Evolutionary conservation across 2,113 vertebrate genomes (phyloP).

Genomic region (Elephas maximus): DNA sequence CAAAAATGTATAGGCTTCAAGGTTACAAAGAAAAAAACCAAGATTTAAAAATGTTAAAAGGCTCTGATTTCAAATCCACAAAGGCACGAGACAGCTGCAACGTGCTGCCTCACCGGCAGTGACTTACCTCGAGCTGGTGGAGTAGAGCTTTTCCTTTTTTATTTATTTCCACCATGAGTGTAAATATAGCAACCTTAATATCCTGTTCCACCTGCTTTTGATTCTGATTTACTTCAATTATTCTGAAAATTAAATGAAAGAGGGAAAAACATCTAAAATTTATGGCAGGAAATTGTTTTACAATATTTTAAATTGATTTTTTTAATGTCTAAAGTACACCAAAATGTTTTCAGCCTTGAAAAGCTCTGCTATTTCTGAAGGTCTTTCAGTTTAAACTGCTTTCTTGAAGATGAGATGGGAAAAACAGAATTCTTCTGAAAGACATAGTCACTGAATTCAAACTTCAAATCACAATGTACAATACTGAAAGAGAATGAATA

Average conservation of each 20-base stretch:
- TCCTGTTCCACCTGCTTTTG: slow-evolving; percentile 97
- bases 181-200: slow-evolving; percentile 98
- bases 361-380: slow-evolving; percentile 37
- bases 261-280: neutral
- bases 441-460: neutral
- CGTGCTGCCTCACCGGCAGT: too few species aligned
- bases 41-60: neutral
- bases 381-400: slow-evolving; percentile 21
- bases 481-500: slow-evolving; percentile 1
- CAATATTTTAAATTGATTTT: slow-evolving; percentile 2
- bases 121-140: slow-evolving; percentile 96
- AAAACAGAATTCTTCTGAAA: slow-evolving; percentile 49
- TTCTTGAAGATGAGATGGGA: slow-evolving; percentile 38
- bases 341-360: slow-evolving; percentile 47
- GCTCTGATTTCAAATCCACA: neutral
- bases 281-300: slow-evolving; percentile 42
- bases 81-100: neutral
- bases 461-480: slow-evolving; percentile 42
- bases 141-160: slow-evolving; percentile 97
- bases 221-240: slow-evolving; percentile 98
- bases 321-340: slow-evolving; percentile 44
- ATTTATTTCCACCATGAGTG: slow-evolving; percentile 98
- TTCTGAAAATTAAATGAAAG: slow-evolving; percentile 89
- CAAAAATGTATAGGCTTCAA: neutral
- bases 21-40: neutral